phyloP scores from a whole-genome alignment of 1,140 invertebrate genomes.

The Achatina immaculata region DNA sequence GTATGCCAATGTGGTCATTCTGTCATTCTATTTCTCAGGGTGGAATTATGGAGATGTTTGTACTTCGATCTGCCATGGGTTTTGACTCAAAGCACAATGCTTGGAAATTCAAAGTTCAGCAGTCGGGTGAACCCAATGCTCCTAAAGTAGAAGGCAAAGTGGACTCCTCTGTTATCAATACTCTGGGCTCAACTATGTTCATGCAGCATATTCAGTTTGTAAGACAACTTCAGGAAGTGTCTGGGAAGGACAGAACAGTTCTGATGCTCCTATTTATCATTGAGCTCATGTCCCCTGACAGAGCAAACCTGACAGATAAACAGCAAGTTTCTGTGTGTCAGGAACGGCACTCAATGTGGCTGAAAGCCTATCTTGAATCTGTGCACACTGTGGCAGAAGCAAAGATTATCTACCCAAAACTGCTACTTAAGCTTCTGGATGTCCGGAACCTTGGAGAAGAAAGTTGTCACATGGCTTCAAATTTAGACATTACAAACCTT shows the following conservation, averaged over 20 bases:
- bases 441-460: conserved; percentile 60
- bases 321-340: conserved; percentile 90
- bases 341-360: conserved; percentile 90
- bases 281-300: conserved; percentile 86
- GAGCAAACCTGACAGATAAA: conserved; percentile 83
- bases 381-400: conserved; percentile 81
- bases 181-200: conserved; percentile 58
- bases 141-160: conserved; percentile 71
- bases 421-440: conserved; percentile 90
- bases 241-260: conserved; percentile 86
- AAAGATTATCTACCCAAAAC: conserved; percentile 84
- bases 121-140: neutral
- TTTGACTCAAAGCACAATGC: conserved; percentile 83
- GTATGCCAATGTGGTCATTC: too few species aligned
- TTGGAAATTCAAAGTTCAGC: conserved; percentile 77
- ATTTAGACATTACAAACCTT: conserved; percentile 59
- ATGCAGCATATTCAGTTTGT: conserved; percentile 61
- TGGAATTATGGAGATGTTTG: conserved; percentile 92
- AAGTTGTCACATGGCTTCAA: conserved; percentile 57
- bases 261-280: conserved; percentile 92
- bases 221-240: conserved; percentile 54
- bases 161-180: conserved; percentile 82
- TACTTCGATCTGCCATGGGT: conserved; percentile 87
- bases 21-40: conserved; percentile 70
- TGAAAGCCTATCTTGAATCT: conserved; percentile 87